Evolutionary conservation across 2,113 vertebrate species (phyloP), one percentile per base, ranked within the genome.

Genomic region (Peromyscus californicus): DNA sequence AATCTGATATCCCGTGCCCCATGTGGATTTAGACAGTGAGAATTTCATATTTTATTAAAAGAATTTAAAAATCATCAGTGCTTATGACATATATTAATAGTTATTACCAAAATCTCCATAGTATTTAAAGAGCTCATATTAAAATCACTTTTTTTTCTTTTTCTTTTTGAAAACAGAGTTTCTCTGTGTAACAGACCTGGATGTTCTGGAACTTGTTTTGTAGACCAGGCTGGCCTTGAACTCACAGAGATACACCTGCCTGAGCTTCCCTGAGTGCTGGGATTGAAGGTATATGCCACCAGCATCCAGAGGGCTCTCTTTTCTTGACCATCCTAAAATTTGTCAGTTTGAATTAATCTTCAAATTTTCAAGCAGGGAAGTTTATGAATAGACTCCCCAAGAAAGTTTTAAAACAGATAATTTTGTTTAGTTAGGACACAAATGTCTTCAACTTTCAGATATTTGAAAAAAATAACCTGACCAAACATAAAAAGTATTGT

Each of bases 321-420:
- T 91, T 31, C 22, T 80, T 69, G 76, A 91, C 16, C 54, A 82
- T 70, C 16, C 19, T 57, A 70, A 79, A 67, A 69, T 3, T n/a
- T 67, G 22, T 33, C 45, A 67, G 21, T 91, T 91, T 67, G 5
- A 2, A 72, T 59, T 82, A 72, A 82, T 51, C n/a, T 80, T 90
- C 54, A 92, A 93, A 93, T 80, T 93, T 97, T 90, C 29, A 92
- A n/a, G 33, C 42, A 90, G 63, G 17, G 82, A 91, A 97, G 39
- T 59, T 59, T 33, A 74, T 33, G 51, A 72, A 86, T 12, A 82
- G 45, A 94, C 69, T 92, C 79, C 13, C 26, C 8, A 17, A n/a
- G 19, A 67, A 67, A 29, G 51, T 70, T 82, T 91, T 12, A 70
- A 57, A 94, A 33, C 93, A 59, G 39, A 48, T 79, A 84, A 92